Base-by-base conservation (phyloP, 2,797 vertebrate species). In the Australoheros facetus region DNA sequence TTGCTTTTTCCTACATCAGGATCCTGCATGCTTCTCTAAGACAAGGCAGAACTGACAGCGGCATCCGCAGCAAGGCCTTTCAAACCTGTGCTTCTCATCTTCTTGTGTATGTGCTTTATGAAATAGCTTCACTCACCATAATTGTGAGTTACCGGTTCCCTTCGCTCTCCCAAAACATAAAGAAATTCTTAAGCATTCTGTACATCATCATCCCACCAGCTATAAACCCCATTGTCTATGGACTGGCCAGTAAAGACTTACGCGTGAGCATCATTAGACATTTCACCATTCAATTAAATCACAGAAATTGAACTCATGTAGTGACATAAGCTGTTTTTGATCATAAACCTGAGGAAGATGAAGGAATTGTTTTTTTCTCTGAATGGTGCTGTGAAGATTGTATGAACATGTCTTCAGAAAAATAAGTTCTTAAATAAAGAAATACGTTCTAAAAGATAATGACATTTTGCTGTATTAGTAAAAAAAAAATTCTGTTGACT, bases 201-300 rank as follows among this genome's bases (percentile, higher is more conserved):
- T 78, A 80, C 1, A 14, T 89, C 32, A 75, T 91, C 3, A 17
- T 92, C 17, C 88, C 90, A 13, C 87, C 89, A 4, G 48, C 39
- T 2, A 7, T 91, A 2, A 92, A 90, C 64, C 90, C 90, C 14
- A 54, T 89, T 1, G 90, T 92, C 13, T 92, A 93, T 2, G 90
- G 90, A 45, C 55, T 91, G 21, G 76, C 85, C 71, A 91, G 73
- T 26, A 90, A 84, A 77, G 87, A 91, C 42, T 21, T 93, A 12
- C 85, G 90, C 7, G 16, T 4, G 5, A 26, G 60, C 60, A 66
- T 45, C 60, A 26, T 45, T 56, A 56, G 5, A 3, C 5, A 26
- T 2, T 14, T 23, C 5, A 56, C 55, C 55, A 56, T 7, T 13
- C 12, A 5, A 26, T 12, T 4, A 26, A 26, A 23, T 26, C 23